Base-by-base conservation (phyloP, 2,888 invertebrate genomes). In the Baccha elongata region DNA sequence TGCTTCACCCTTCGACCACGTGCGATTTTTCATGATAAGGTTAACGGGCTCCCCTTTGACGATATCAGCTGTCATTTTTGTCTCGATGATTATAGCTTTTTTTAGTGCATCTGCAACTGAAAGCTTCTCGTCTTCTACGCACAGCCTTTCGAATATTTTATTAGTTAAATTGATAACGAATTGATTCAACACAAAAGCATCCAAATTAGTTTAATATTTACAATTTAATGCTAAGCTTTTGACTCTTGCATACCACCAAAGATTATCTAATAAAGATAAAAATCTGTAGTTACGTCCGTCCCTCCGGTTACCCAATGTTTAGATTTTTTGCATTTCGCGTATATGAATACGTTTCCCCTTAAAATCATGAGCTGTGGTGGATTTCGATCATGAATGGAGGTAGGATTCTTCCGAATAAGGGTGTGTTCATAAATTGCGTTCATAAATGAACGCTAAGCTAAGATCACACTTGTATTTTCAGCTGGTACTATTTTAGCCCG, bases 71-170 rank as follows among this genome's bases (percentile, higher is more conserved):
- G 21, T 13, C 3, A 69, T 32, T 60, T 71, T 71, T 2, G 50
- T 71, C 50, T 71, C 50, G 7, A 60, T 29, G 29, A 71, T 62
- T 42, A 71, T 32, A 6, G 52, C 42, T 17, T 71, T 71, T 55
- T 71, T 52, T 17, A 71, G 26, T 46, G 71, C 60, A 17, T 71
- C 50, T 6, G 40, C 2, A 50, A 71, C 8, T 17, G 37, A 40
- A 37, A 50, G 17, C 13, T 69, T 69, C 23, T 69, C 69, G 5
- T 60, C 71, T 50, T 71, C 50, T 55, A 50, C 60, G 50, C 50
- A 71, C 15, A 58, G 29, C 23, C 48, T 37, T 23, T 69, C 48
- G 15, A 69, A 69, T 23, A 58, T 58, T 29, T n/a, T 21, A 26
- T 21, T 50, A 3, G 60, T 50, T 40, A 50, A 37, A 48, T 40